phyloP scores from a whole-genome alignment of 2,888 invertebrate species.

The Camptogramma bilineatum region DNA sequence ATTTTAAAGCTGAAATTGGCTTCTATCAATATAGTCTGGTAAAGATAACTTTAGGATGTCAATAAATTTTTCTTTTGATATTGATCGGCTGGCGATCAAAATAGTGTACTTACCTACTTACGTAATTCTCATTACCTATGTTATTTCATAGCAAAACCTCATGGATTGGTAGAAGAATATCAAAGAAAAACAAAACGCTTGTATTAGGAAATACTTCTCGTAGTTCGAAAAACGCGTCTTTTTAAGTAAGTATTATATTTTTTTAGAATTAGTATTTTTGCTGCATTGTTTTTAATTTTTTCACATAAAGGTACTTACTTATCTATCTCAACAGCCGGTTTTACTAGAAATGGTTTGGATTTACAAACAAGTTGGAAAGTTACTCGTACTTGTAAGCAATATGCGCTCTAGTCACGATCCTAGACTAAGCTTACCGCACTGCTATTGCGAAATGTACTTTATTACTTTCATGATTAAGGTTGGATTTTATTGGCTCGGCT shows the following conservation, averaged over 20 bases:
- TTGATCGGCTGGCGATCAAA: no score
- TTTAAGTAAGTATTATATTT: no score
- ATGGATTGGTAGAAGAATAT: no score
- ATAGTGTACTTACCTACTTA: no score
- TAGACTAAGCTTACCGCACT: conserved; percentile 29
- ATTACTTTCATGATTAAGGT: conserved; percentile 25
- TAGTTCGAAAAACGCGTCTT: no score
- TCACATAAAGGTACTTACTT: conserved; percentile 46
- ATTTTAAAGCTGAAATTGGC: conserved; percentile 6
- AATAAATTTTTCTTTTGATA: no score
- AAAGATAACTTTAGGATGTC: background rate
- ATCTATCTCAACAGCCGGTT: conserved; percentile 51
- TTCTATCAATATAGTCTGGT: background rate
- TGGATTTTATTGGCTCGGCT: conserved; percentile 18
- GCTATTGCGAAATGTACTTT: conserved; percentile 31
- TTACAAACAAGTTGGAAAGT: conserved; percentile 78
- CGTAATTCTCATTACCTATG: no score
- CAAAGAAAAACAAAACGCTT: no score
- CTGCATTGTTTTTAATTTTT: conserved; percentile 14
- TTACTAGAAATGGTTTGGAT: conserved; percentile 68
- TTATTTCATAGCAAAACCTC: no score
- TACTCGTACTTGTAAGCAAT: conserved; percentile 47
- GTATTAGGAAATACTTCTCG: no score
- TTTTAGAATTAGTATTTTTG: background rate
- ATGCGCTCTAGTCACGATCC: conserved; percentile 57